phyloP scores from a whole-genome alignment of 2,113 vertebrate species.

The Sceloporus undulatus region DNA sequence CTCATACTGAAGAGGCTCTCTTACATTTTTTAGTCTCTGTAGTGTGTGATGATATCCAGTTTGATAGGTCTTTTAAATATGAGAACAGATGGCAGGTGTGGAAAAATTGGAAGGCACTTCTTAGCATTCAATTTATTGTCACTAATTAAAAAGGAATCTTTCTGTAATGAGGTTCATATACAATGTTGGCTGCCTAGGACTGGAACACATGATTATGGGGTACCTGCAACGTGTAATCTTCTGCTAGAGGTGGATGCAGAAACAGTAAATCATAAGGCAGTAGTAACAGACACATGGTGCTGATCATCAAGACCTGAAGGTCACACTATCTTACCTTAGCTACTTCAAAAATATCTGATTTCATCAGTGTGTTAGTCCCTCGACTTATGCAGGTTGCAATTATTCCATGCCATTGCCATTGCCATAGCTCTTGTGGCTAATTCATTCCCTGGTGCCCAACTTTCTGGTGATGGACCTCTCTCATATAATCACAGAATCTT shows the following conservation, averaged over 20 bases:
- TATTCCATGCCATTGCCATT: too few species aligned
- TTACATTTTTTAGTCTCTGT: not conserved
- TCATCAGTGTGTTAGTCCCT: too few species aligned
- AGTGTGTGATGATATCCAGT: not conserved
- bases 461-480: too few species aligned
- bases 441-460: too few species aligned
- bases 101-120: slow-evolving; percentile 11
- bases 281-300: too few species aligned
- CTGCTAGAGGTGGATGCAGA: not conserved
- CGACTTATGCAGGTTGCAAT: too few species aligned
- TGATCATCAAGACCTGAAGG: too few species aligned
- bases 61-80: slow-evolving; percentile 17
- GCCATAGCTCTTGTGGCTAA: too few species aligned
- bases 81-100: slow-evolving; percentile 22
- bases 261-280: not conserved
- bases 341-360: too few species aligned
- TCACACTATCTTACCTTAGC: too few species aligned
- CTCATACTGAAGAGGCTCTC: slow-evolving; percentile 13
- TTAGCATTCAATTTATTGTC: slow-evolving; percentile 34
- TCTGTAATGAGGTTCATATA: slow-evolving; percentile 2
- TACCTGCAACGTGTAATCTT: not conserved
- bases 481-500: too few species aligned
- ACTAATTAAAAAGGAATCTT: slow-evolving; percentile 6
- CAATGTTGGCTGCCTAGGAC: not conserved
- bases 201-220: not conserved